Percentiles rank a stretch among this genome's conserved stretches.
Evolutionary conservation across 1,140 invertebrate genomes (phyloP).

Genomic region (Lepidurus apus): DNA sequence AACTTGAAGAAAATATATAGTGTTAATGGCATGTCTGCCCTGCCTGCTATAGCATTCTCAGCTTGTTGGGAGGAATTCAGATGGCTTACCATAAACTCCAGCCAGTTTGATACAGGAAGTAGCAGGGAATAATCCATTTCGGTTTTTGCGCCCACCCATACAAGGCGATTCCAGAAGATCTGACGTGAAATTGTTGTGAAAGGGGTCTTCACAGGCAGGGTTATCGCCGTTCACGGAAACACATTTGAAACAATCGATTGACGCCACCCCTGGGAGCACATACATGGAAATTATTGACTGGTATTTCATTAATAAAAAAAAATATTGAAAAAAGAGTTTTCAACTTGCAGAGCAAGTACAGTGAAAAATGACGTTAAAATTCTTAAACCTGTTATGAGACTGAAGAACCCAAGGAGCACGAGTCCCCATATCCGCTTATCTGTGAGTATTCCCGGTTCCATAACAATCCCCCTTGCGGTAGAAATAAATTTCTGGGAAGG

Average conservation of each 20-base stretch:
- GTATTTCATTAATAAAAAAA: background rate
- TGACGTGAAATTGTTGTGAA: slow-evolving; percentile 85
- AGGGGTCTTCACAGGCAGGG: slow-evolving; percentile 87
- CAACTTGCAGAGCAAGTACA: background rate
- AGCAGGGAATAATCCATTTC: slow-evolving; percentile 90
- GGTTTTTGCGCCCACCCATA: slow-evolving; percentile 81
- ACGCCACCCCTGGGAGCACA: slow-evolving; percentile 42
- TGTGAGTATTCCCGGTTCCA: background rate
- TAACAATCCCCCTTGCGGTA: background rate
- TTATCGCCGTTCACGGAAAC: slow-evolving; percentile 84
- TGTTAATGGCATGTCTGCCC: background rate
- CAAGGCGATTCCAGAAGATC: slow-evolving; percentile 83
- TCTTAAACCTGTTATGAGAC: background rate
- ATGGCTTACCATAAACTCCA: slow-evolving; percentile 65
- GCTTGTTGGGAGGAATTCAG: background rate
- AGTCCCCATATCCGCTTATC: background rate
- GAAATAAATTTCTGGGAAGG: background rate
- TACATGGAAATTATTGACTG: background rate
- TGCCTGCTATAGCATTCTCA: background rate
- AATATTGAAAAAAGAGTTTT: background rate
- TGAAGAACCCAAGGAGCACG: background rate
- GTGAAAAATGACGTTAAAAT: background rate
- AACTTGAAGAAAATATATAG: background rate
- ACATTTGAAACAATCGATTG: slow-evolving; percentile 94
- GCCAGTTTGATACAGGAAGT: slow-evolving; percentile 93